These are phyloP conservation scores for Amniataba percoides DNA, from an alignment of 2,797 vertebrate species.

Conservation along the genomic window DNA sequence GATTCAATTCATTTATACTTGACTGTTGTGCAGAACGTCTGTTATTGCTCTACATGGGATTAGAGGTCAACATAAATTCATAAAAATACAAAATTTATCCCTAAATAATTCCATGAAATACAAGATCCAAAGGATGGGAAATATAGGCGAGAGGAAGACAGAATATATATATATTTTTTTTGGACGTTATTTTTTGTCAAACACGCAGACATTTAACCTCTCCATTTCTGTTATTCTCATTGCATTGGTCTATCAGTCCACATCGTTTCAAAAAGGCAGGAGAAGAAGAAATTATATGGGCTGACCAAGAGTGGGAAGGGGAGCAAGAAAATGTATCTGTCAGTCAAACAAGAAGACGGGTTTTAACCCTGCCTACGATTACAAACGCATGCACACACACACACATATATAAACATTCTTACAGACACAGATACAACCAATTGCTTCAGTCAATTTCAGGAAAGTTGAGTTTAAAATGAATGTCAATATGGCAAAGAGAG, in stretches of 20 bases:
- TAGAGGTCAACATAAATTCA: conserved; percentile 38
- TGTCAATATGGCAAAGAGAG: conserved; percentile 33
- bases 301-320: conserved; percentile 42
- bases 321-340: conserved; percentile 66
- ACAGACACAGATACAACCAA: conserved; percentile 14
- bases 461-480: conserved; percentile 48
- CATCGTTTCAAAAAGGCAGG: conserved; percentile 48
- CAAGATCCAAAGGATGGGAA: conserved; percentile 23
- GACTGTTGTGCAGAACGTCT: no score
- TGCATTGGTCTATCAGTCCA: conserved; percentile 18
- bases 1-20: no score
- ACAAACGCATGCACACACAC: conserved; percentile 17
- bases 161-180: no score
- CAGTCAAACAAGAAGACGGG: conserved; percentile 57
- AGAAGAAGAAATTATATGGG: conserved; percentile 34
- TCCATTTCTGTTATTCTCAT: conserved; percentile 26
- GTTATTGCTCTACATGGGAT: conserved; percentile 11
- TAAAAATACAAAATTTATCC: no score
- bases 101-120: no score
- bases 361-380: conserved; percentile 42
- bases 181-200: conserved; percentile 6
- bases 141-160: background rate
- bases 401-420: conserved; percentile 1
- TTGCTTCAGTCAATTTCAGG: conserved; percentile 31
- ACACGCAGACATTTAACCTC: conserved; percentile 36